Percentiles rank a stretch among this genome's conserved stretches.
Evolutionary conservation across 2,888 invertebrate genomes (phyloP).

Genomic region (Maniola hyperantus): DNA sequence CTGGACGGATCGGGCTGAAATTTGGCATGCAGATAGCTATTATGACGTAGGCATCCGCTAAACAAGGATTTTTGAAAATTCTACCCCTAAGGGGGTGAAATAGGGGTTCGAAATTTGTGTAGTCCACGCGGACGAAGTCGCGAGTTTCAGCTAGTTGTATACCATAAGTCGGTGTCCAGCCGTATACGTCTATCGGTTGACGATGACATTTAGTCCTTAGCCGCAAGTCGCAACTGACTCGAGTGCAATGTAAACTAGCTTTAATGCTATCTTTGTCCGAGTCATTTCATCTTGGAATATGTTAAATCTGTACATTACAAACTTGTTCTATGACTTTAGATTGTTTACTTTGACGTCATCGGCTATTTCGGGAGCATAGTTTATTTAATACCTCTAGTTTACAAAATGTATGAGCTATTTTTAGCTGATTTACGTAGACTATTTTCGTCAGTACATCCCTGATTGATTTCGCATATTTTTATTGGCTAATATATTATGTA

Average conservation of each 20-base stretch:
- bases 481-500: constrained; percentile 24
- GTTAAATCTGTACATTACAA: constrained; percentile 34
- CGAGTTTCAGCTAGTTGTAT: too few relatives aligned
- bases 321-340: constrained; percentile 35
- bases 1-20: too few relatives aligned
- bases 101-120: too few relatives aligned
- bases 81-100: too few relatives aligned
- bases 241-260: not conserved
- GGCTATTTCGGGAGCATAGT: constrained; percentile 37
- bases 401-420: constrained; percentile 32
- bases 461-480: constrained; percentile 25
- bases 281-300: constrained; percentile 34
- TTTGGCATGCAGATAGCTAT: too few relatives aligned
- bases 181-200: too few relatives aligned
- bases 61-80: too few relatives aligned
- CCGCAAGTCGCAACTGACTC: not conserved
- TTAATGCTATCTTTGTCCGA: constrained; percentile 22
- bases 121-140: too few relatives aligned
- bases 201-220: too few relatives aligned
- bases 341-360: constrained; percentile 42
- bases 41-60: too few relatives aligned
- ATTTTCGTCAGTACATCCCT: constrained; percentile 32
- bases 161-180: too few relatives aligned
- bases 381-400: constrained; percentile 36
- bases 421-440: constrained; percentile 30